Percentiles rank a stretch among this genome's conserved stretches.
phyloP scores from a whole-genome alignment of 2,797 vertebrate genomes.

The Alosa sapidissima region DNA sequence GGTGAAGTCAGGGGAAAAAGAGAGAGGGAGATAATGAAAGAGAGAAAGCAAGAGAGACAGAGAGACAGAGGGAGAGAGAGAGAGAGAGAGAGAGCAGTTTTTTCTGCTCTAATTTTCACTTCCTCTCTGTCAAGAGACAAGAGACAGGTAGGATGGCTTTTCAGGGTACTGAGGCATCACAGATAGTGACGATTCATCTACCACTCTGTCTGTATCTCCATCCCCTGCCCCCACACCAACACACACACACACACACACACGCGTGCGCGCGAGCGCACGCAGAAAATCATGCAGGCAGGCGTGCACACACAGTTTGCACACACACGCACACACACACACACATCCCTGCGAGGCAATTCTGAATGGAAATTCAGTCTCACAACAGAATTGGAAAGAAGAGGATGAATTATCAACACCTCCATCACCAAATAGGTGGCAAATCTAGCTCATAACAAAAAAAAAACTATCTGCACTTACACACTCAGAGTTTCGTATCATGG shows the following conservation, averaged over 20 bases:
- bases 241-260: too few relatives aligned
- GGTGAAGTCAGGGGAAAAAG: not conserved
- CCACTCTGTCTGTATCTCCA: slow-evolving; percentile 10
- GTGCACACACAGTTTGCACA: not conserved
- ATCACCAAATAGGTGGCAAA: not conserved
- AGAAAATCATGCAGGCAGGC: not conserved
- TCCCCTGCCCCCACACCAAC: not conserved
- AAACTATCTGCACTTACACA: not conserved
- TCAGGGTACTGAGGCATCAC: slow-evolving; percentile 14
- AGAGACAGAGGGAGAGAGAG: not conserved
- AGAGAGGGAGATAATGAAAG: not conserved
- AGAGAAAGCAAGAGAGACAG: not conserved
- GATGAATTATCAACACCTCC: not conserved
- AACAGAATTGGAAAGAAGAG: not conserved
- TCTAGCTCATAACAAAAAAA: not conserved
- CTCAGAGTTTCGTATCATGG: not conserved
- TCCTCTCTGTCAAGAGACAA: slow-evolving; percentile 24
- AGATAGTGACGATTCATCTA: not conserved
- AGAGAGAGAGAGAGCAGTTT: not conserved
- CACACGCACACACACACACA: not conserved
- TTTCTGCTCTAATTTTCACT: slow-evolving; percentile 40
- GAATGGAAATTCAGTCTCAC: not conserved
- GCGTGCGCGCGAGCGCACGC: too few relatives aligned
- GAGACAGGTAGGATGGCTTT: not conserved
- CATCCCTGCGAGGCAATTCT: not conserved